Percentiles rank a stretch among this genome's conserved stretches.
Evolutionary conservation across 2,888 invertebrate species (phyloP).

Genomic region (Deroplatys truncata): DNA sequence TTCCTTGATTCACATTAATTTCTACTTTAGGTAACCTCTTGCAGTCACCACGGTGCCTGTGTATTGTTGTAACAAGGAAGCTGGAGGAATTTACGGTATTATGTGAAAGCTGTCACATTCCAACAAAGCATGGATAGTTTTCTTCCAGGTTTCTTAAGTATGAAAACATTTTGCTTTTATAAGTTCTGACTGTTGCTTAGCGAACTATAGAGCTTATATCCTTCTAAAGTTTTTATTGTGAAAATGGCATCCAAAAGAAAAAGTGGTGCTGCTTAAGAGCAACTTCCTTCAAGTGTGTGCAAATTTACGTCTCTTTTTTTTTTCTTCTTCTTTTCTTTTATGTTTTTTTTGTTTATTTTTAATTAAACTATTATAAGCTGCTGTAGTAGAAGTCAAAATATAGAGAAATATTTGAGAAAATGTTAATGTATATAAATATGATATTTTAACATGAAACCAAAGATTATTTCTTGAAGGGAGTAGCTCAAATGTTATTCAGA

Average conservation of each 20-base stretch:
- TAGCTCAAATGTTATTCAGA: background rate
- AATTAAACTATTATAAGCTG: background rate
- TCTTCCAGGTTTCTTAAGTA: background rate
- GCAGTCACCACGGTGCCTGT: no score
- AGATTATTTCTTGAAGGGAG: no score
- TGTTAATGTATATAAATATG: background rate
- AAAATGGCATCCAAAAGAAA: background rate
- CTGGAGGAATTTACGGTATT: background rate
- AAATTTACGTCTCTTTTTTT: background rate
- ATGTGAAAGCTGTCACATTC: background rate
- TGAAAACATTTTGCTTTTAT: background rate
- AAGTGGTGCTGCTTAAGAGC: background rate
- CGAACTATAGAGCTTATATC: background rate
- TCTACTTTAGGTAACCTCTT: no score
- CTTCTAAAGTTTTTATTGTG: background rate
- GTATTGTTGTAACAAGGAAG: background rate
- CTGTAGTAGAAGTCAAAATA: background rate
- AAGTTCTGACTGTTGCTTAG: background rate
- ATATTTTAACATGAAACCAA: background rate
- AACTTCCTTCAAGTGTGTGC: background rate
- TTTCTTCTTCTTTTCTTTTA: no score
- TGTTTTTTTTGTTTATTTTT: no score
- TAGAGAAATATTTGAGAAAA: background rate
- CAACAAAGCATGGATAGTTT: background rate
- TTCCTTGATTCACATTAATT: no score